phyloP scores from a whole-genome alignment of 2,888 invertebrate species.

The Auanema sp. region DNA sequence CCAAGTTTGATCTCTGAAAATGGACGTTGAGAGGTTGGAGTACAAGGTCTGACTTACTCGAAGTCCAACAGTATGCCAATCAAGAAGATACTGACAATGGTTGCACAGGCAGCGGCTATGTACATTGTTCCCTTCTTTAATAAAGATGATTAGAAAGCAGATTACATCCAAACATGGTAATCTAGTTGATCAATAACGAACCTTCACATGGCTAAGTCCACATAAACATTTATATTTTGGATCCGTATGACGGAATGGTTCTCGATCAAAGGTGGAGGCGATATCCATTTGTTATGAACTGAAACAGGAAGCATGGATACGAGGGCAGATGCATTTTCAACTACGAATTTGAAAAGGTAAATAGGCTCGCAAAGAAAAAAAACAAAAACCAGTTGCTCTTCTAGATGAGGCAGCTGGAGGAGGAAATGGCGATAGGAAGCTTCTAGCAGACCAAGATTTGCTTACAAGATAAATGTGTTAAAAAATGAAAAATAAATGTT shows the following conservation, averaged over 20 bases:
- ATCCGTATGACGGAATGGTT: constrained; percentile 42
- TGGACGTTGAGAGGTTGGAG: not conserved
- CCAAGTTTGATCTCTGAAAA: not conserved
- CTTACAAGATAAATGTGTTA: not conserved
- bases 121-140: not conserved
- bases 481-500: too few species aligned
- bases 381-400: not conserved
- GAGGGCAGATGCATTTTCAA: not conserved
- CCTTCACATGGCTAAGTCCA: constrained; percentile 43
- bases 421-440: not conserved
- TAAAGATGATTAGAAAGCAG: constrained; percentile 1
- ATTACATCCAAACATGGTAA: constrained; percentile 1
- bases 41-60: too few species aligned
- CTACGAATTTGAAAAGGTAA: not conserved
- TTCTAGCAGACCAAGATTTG: not conserved
- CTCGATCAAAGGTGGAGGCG: constrained; percentile 41
- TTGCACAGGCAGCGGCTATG: too few species aligned
- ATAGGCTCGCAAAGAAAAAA: not conserved
- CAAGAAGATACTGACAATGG: too few species aligned
- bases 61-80: too few species aligned
- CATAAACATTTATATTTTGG: constrained; percentile 42
- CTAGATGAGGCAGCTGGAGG: not conserved
- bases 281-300: constrained; percentile 39
- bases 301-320: not conserved
- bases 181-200: constrained; percentile 1